Evolutionary conservation across 2,113 vertebrate species (phyloP), one percentile per base, ranked within the genome.

Genomic region (Microtus ochrogaster): DNA sequence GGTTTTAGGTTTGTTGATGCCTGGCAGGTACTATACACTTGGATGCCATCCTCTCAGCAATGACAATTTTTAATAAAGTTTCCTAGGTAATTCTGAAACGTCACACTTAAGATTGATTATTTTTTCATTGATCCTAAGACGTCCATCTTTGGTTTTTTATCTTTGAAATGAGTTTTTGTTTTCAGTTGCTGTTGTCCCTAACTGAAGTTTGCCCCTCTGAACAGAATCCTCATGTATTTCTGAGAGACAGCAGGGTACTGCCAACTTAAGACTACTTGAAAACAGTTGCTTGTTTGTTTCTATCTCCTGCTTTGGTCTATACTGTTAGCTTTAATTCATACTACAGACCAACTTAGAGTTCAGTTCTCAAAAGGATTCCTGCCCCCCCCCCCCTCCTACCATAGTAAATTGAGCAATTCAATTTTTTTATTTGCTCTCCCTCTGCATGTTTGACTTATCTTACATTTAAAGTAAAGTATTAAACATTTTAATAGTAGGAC

Each of bases 301-400:
- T 1, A 76, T 73, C 52, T 14, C 76, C 95, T 94, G 22, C n/a
- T 94, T 97, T 70, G 44, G 55, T 88, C 92, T 49, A 87, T 13
- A 77, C 9, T 96, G 24, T 63, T 96, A 91, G 39, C 41, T 97
- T 92, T 94, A 84, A 82, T 96, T 94, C 17, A 94, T 41, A 28
- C 55, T 70, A 10, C 16, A 85, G 63, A 85, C 22, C 3, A 68
- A 13, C 11, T 81, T 39, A 58, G n/a, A 73, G 28, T 89, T 96
- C 4, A 78, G 1, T 92, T 96, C 68, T 94, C 17, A 41, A 4
- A 22, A 22, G 72, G 58, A 85, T 68, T 90, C 65, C 85, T 65
- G 17, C 13, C 44, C 30, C 30, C 2, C 30, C 30, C 2, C 2
- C 26, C 41, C n/a, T 87, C 58, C 41, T 16, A 61, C 36, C 66